These are phyloP conservation scores for Labia minor DNA, from an alignment of 2,888 invertebrate species.

Conservation along the genomic window DNA sequence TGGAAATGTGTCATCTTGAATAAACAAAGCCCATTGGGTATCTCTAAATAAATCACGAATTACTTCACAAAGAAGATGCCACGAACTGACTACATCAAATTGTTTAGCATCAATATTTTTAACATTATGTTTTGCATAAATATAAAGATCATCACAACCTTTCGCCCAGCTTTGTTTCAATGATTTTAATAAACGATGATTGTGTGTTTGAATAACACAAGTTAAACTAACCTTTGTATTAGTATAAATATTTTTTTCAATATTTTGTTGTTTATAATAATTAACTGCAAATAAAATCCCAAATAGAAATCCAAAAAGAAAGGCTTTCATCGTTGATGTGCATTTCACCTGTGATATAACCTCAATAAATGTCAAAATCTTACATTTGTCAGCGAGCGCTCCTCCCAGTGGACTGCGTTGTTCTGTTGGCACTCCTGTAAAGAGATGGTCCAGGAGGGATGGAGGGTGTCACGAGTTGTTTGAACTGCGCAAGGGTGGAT, in stretches of 20 bases:
- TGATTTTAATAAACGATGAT: not conserved
- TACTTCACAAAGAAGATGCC: constrained; percentile 38
- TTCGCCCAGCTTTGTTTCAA: not conserved
- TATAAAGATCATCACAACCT: constrained; percentile 34
- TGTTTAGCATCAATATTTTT: constrained; percentile 32
- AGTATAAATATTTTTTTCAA: not conserved
- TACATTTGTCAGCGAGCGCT: not conserved
- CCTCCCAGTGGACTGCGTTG: too few relatives aligned
- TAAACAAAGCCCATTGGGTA: constrained; percentile 44
- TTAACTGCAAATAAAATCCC: not conserved
- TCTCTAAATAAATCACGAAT: constrained; percentile 33
- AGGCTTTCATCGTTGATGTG: not conserved
- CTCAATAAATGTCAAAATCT: not conserved
- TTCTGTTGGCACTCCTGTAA: not conserved
- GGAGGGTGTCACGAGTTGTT: not conserved
- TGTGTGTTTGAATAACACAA: not conserved
- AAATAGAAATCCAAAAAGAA: not conserved
- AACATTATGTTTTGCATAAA: constrained; percentile 31
- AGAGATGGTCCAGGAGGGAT: not conserved
- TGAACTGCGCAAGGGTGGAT: constrained; percentile 5
- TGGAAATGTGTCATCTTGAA: constrained; percentile 42
- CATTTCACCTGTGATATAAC: not conserved
- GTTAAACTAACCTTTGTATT: not conserved
- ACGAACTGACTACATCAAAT: constrained; percentile 31
- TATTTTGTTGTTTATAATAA: not conserved